Base-by-base conservation (phyloP, 2,888 invertebrate species). In the Ommatoiulus sabulosus region DNA sequence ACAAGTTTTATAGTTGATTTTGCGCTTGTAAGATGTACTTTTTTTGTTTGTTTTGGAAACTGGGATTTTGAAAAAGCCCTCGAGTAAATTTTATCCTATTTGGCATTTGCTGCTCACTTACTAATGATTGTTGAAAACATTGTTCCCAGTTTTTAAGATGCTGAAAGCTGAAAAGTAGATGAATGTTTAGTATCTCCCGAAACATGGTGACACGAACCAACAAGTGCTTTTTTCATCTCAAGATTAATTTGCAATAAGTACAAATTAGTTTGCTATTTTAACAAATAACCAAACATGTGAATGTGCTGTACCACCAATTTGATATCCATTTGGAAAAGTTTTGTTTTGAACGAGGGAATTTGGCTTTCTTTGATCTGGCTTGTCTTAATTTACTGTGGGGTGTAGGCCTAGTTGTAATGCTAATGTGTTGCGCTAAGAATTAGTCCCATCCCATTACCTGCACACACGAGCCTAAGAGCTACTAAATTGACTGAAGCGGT, bases 201-300 rank as follows among this genome's bases (percentile, higher is more conserved):
- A 72, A n/a, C 24, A 72, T 10, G 72, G 72, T 72, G 24, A 72
- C 72, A 24, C n/a, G n/a, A 72, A 24, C 72, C 72, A 72, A 72
- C 72, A 72, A 72, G 72, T 72, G 72, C 72, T 72, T 72, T 72
- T 72, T 10, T 63, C 72, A 24, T 72, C 24, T 72, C 24, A 24
- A 8, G 7, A n/a, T 24, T 72, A 24, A 72, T 72, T 72, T 72
- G 72, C 72, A 72, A 24, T 72, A 72, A 72, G 72, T 72, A 72
- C 72, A 72, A 24, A 72, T 72, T 72, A 72, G 72, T 72, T 20
- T 24, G 72, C 72, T 7, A 72, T 24, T 72, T 72, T 72, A 72
- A 72, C 72, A 24, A 24, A 8, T 72, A 72, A 72, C 10, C 24
- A 8, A 20, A 20, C 24, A 52, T 24, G 20, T 8, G 17, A 57